phyloP scores from a whole-genome alignment of 2,888 invertebrate genomes.

The Achlya flavicornis region DNA sequence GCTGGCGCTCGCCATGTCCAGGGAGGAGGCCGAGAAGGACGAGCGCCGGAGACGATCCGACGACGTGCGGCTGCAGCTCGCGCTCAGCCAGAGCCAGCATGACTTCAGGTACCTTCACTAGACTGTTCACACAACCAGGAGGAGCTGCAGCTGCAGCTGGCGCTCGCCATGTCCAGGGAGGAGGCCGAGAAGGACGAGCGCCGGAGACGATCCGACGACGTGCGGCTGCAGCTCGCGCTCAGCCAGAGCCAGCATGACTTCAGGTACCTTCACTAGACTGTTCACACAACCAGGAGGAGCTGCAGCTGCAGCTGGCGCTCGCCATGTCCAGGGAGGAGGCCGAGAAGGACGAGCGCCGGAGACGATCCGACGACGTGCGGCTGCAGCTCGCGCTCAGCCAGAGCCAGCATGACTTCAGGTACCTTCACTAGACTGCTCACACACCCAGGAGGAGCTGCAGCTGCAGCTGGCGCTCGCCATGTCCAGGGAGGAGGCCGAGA shows the following conservation, averaged over 20 bases:
- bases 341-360: constrained; percentile 96
- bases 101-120: constrained; percentile 86
- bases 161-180: constrained; percentile 98
- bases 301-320: constrained; percentile 98
- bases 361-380: constrained; percentile 97
- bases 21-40: constrained; percentile 99
- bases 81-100: constrained; percentile 96
- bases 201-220: constrained; percentile 96
- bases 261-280: constrained; percentile 66
- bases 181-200: constrained; percentile 99
- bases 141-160: constrained; percentile 98
- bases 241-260: constrained; percentile 97
- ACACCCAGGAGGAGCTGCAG: too few species aligned
- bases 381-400: constrained; percentile 97
- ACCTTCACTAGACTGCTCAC: not conserved
- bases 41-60: constrained; percentile 96
- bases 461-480: constrained; percentile 98
- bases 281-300: constrained; percentile 94
- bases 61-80: constrained; percentile 97
- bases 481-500: constrained; percentile 99
- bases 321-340: constrained; percentile 99
- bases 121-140: constrained; percentile 90
- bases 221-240: constrained; percentile 96
- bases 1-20: constrained; percentile 98
- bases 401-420: constrained; percentile 95